Evolutionary conservation across 2,797 vertebrate species (phyloP).

Genomic region (Crocidura indochinensis): DNA sequence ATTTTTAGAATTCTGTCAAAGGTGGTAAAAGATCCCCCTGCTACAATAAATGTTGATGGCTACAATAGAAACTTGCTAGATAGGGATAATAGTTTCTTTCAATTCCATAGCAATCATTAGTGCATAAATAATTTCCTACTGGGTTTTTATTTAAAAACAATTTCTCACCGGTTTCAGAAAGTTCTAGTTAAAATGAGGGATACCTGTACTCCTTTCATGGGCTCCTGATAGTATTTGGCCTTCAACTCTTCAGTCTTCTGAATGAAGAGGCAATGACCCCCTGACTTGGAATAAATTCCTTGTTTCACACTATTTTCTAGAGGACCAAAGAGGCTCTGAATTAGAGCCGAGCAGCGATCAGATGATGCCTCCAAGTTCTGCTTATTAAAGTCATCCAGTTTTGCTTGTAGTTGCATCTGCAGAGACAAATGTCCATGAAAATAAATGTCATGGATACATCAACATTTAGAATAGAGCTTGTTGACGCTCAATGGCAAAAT

Average conservation of each 20-base stretch:
- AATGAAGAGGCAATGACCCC: conserved; percentile 83
- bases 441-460: neutral
- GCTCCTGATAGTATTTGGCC: conserved; percentile 75
- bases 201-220: conserved; percentile 86
- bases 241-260: conserved; percentile 65
- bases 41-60: neutral
- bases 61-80: neutral
- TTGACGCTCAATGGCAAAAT: neutral
- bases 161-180: neutral
- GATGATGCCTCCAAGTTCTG: conserved; percentile 79
- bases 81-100: neutral
- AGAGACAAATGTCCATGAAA: neutral
- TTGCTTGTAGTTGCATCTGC: conserved; percentile 74
- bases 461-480: neutral
- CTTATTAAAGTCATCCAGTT: conserved; percentile 69
- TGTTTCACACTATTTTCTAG: conserved; percentile 70
- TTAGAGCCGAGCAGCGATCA: conserved; percentile 72
- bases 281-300: conserved; percentile 74
- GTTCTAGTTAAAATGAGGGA: neutral
- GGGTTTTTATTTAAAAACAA: neutral
- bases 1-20: neutral
- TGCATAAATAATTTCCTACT: neutral
- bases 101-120: neutral
- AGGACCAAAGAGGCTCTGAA: conserved; percentile 72
- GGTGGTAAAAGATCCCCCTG: neutral